These are phyloP conservation scores for Hypselothyrea guttata DNA, from an alignment of 2,888 invertebrate genomes.

Conservation along the genomic window DNA sequence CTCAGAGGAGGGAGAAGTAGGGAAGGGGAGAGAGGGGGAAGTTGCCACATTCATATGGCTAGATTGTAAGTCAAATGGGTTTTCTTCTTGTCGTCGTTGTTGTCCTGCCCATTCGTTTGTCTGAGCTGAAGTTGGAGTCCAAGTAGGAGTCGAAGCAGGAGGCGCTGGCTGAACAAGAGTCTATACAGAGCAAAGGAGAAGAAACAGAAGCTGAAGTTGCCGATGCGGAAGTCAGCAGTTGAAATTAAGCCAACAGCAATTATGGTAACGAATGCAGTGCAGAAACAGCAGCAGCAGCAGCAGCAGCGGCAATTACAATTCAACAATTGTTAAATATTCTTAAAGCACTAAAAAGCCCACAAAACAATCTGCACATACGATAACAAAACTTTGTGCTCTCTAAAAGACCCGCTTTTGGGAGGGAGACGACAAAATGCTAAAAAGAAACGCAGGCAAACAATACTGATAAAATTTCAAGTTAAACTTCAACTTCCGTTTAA, in stretches of 20 bases:
- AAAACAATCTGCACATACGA: conserved; percentile 14
- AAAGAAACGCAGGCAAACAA: no score
- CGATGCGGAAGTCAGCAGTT: conserved; percentile 70
- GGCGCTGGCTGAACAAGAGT: not conserved
- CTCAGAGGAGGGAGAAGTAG: no score
- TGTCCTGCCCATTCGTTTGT: conserved; percentile 41
- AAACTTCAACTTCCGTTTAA: no score
- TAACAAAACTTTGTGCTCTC: no score
- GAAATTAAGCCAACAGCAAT: conserved; percentile 74
- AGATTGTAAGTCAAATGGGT: conserved; percentile 70
- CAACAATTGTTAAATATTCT: conserved; percentile 51
- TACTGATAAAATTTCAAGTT: no score
- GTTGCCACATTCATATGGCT: conserved; percentile 37
- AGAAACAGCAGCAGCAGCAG: no score
- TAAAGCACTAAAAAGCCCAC: conserved; percentile 44
- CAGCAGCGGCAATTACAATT: conserved; percentile 66
- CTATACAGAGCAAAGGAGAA: conserved; percentile 11
- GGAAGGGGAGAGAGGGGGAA: not conserved
- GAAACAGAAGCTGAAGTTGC: conserved; percentile 59
- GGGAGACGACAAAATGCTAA: no score
- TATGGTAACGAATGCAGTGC: conserved; percentile 71
- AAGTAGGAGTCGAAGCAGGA: not conserved
- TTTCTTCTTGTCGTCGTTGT: conserved; percentile 65
- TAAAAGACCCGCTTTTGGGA: no score
- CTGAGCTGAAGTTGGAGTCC: conserved; percentile 13